Conservation (phyloP, 2,888 invertebrate genomes). For the Hypomecis punctinalis region DNA sequence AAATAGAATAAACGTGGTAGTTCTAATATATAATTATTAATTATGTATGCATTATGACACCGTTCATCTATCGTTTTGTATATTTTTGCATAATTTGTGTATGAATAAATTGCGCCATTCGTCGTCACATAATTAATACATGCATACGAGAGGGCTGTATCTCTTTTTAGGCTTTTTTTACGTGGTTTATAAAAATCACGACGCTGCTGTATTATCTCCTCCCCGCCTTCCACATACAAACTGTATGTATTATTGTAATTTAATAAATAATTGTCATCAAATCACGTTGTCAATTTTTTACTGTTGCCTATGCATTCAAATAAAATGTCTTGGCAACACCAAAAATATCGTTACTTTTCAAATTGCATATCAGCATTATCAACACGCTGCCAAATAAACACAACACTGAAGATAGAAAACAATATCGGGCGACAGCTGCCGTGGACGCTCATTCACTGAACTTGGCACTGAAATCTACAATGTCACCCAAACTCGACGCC, state of each 20-base stretch:
- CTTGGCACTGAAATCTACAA: slow-evolving; percentile 50
- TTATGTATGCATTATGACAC: slow-evolving; percentile 12
- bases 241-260: too few species aligned
- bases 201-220: too few species aligned
- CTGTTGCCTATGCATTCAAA: not conserved
- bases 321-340: not conserved
- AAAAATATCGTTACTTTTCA: not conserved
- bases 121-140: too few species aligned
- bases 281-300: too few species aligned
- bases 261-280: too few species aligned
- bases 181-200: too few species aligned
- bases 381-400: slow-evolving; percentile 36
- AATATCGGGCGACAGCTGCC: slow-evolving; percentile 47
- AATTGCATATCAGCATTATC: slow-evolving; percentile 9
- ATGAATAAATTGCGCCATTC: not conserved
- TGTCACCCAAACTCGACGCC: not conserved
- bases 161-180: too few species aligned
- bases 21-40: slow-evolving; percentile 9
- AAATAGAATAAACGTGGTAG: slow-evolving; percentile 11
- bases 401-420: slow-evolving; percentile 25
- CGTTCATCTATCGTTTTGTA: slow-evolving; percentile 8
- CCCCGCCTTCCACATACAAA: too few species aligned
- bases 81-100: slow-evolving; percentile 3
- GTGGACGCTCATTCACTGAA: slow-evolving; percentile 49
- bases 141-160: too few species aligned